Base-by-base conservation (phyloP, 2,113 vertebrate species). In the Colossoma macropomum region DNA sequence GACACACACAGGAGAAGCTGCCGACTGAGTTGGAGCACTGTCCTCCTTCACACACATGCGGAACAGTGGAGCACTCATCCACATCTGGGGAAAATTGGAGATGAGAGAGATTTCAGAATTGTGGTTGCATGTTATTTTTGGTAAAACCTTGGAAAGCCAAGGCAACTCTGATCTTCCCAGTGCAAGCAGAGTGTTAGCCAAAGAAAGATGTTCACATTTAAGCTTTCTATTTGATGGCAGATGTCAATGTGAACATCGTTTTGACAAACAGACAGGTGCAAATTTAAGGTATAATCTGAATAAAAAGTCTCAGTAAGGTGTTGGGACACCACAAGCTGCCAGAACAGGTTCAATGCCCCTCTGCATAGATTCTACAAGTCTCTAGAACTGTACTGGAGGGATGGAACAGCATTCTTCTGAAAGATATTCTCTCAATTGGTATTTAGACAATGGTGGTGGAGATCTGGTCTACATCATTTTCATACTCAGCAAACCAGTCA, bases 1-100 rank as follows among this genome's bases (percentile, higher is more conserved):
- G 91, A 72, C 92, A 93, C 34, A 83, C 80, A 34, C 92, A 93
- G 54, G 85, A 88, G 82, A 89, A 93, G 80, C 90, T 89, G 34
- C 92, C 92, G 21, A 79, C 81, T 19, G 89, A 87, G 86, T 93
- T 93, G 15, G 81, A 79, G 84, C 92, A 93, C 72, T 84, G 83
- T 68, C 92, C 92, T 59, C 88, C 89, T 19, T 89, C 86, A 81
- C 92, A 93, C 74, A 88, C 80, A 19, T 62, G 88, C 25, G 85
- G 62, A 65, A 86, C 68, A 13, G 81, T 86, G 65, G 73, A 48
- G 52, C 92, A 92, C 81, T 93, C 92, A 66, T 93, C 90, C 74
- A 93, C 89, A 85, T 93, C 92, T 93, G 89, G 27, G 27, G 19
- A 54, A 34, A 81, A 21, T 23, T 10, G 50, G 25, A 82, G 11